Conservation (phyloP, 1,140 invertebrate species). For the Neodiprion virginianus region DNA sequence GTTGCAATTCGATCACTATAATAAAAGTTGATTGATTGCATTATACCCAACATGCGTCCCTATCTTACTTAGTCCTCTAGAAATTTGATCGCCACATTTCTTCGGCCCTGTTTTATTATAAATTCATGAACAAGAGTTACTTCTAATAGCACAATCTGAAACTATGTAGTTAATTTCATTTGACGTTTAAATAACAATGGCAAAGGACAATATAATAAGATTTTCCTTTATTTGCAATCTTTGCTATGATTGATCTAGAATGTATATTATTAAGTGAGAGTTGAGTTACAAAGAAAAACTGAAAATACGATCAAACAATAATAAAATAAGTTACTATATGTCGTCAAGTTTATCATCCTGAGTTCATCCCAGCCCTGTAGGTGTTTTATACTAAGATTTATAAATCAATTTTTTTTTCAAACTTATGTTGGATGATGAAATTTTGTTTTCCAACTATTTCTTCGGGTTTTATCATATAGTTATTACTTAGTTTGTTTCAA, state of each 20-base stretch:
- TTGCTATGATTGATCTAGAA: slow-evolving; percentile 7
- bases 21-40: background rate
- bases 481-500: background rate
- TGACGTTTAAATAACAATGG: background rate
- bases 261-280: background rate
- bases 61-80: background rate
- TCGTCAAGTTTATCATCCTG: background rate
- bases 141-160: slow-evolving; percentile 1
- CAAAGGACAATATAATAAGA: slow-evolving; percentile 6
- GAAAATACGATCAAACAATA: slow-evolving; percentile 5
- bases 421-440: too few species aligned
- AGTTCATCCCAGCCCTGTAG: background rate
- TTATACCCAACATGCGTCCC: background rate
- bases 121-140: background rate
- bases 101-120: background rate
- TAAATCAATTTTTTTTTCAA: too few species aligned
- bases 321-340: slow-evolving; percentile 8
- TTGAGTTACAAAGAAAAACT: slow-evolving; percentile 2
- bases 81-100: background rate
- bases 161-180: background rate
- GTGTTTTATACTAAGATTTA: background rate
- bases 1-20: too few species aligned
- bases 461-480: too few species aligned
- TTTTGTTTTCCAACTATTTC: too few species aligned
- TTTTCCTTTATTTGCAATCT: background rate